Evolutionary conservation across 2,888 invertebrate genomes (phyloP).

Genomic region (Yponomeuta evonymella): DNA sequence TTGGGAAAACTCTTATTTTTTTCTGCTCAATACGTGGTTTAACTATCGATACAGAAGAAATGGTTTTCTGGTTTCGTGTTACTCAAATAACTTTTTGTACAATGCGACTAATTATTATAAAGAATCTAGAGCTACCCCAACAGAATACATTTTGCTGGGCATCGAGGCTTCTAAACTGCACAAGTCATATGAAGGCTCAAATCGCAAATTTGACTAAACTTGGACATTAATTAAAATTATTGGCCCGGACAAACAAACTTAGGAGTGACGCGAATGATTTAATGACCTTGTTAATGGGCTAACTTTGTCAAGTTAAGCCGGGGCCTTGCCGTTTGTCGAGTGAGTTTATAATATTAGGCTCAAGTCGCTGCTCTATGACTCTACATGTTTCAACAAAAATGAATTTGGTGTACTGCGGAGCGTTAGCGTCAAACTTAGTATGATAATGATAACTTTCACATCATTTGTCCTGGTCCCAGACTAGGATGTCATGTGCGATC

Average conservation of each 20-base stretch:
- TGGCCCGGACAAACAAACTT: conserved; percentile 48
- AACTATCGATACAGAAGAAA: too few relatives aligned
- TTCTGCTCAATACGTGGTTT: too few relatives aligned
- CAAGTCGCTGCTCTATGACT: not conserved
- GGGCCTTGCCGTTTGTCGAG: conserved; percentile 32
- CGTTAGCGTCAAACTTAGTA: not conserved
- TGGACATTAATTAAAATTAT: conserved; percentile 55
- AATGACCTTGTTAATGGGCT: conserved; percentile 61
- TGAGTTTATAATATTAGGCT: conserved; percentile 19
- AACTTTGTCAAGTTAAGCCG: conserved; percentile 58
- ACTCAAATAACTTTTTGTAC: too few relatives aligned
- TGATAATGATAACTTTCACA: too few relatives aligned
- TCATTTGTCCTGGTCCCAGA: too few relatives aligned
- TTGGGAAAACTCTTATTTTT: too few relatives aligned
- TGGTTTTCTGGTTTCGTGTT: too few relatives aligned
- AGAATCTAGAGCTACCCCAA: too few relatives aligned
- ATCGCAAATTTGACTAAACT: conserved; percentile 30
- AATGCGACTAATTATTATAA: too few relatives aligned
- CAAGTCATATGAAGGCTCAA: not conserved
- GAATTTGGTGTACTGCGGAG: not conserved
- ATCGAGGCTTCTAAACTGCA: not conserved
- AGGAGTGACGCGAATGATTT: conserved; percentile 60
- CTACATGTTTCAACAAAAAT: not conserved
- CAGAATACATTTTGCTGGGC: not conserved
- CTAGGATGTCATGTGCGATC: too few relatives aligned